Base-by-base conservation (phyloP, 2,113 vertebrate genomes). In the Poecile atricapillus region DNA sequence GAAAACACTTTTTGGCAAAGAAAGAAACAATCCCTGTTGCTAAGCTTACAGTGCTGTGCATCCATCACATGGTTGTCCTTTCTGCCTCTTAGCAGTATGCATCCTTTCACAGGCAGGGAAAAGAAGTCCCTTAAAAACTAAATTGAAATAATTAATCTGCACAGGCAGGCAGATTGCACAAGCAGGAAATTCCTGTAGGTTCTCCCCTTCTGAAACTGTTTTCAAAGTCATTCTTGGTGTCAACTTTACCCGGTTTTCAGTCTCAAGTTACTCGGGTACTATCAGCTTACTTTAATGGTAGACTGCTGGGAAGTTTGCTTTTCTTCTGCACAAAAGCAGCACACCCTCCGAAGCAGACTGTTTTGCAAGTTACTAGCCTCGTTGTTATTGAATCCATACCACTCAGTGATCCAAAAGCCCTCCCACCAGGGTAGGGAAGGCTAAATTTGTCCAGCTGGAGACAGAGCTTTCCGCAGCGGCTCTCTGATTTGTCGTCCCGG, bases 351-450 rank as follows among this genome's bases (percentile, higher is more conserved):
- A 30, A 35, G 59, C 73, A 15, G 63, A 13, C 60, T 49, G 41
- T 52, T 84, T 63, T 14, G 58, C 47, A 21, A 83, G 81, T 64
- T 64, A 41, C 35, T 75, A 37, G 46, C 87, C 76, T 87, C 28
- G 33, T 67, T 75, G 91, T 92, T 94, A 84, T 55, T 90, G 92
- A 62, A 87, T 83, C 95, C 88, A 31, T 31, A 89, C 85, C 58
- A 41, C 74, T 87, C 71, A 20, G 79, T 7, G 89, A 95, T 95
- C 85, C 89, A 50, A 89, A 94, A 96, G 64, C 90, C 95, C 95
- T 97, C 97, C 96, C 94, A 93, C 90, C 69, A 46, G 56, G 7
- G 24, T 4, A 83, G 93, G 82, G 92, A 95, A 94, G 78, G 76
- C 81, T 50, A 44, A 50, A n/a, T 87, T 77, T 90, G 69, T 87